Conservation (phyloP, 2,888 invertebrate species). For the Netelia virgata region DNA sequence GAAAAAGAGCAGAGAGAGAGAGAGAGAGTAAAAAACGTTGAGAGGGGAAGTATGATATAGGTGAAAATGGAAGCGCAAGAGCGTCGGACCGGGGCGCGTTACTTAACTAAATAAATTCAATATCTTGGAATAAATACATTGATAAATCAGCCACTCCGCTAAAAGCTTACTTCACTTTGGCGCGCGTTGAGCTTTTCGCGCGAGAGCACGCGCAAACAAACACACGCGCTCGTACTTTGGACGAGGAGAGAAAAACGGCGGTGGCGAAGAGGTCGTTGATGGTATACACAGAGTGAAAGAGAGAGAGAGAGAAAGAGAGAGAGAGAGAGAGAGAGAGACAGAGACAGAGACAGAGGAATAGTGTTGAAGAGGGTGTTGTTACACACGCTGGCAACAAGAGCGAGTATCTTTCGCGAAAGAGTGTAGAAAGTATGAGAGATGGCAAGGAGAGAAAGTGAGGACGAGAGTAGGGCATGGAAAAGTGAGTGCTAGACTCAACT, state of each 20-base stretch:
- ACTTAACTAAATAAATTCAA: constrained; percentile 85
- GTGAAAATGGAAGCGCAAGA: constrained; percentile 73
- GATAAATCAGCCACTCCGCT: constrained; percentile 85
- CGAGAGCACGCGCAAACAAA: constrained; percentile 72
- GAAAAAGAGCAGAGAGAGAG: neutral
- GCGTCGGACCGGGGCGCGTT: constrained; percentile 70
- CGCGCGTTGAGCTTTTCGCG: constrained; percentile 78
- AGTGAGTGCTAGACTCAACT: constrained; percentile 57
- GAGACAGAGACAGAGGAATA: neutral
- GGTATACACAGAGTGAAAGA: constrained; percentile 12
- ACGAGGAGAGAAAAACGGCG: neutral
- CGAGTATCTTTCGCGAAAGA: constrained; percentile 60
- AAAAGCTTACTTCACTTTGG: constrained; percentile 84
- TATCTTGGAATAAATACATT: constrained; percentile 85
- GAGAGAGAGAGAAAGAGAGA: constrained; percentile 6
- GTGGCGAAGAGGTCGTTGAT: neutral
- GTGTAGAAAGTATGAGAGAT: constrained; percentile 66
- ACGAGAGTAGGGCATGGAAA: constrained; percentile 62
- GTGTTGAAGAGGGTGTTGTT: constrained; percentile 55
- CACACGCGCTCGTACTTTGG: constrained; percentile 49
- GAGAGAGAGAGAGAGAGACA: constrained; percentile 9
- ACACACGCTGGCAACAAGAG: constrained; percentile 62
- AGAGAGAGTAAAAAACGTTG: neutral
- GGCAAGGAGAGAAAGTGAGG: constrained; percentile 65
- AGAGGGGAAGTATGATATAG: constrained; percentile 61